These are phyloP conservation scores for Amazona vittata DNA, from an alignment of 2,113 vertebrate genomes.

Conservation along the genomic window DNA sequence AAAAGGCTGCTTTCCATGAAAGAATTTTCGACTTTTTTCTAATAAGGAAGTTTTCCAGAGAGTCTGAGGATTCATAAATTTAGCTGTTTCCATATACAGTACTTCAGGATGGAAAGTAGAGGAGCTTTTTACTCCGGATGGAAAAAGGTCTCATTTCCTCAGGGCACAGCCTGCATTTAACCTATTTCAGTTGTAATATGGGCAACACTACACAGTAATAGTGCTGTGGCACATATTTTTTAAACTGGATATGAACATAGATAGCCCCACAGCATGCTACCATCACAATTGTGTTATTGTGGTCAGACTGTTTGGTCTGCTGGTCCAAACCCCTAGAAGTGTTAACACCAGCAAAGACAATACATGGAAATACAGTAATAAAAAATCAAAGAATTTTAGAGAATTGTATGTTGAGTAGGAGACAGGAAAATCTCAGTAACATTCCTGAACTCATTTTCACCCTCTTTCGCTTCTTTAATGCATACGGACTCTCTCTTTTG, in stretches of 20 bases:
- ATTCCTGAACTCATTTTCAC: conserved; percentile 9
- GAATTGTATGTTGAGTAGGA: neutral
- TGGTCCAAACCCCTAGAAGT: neutral
- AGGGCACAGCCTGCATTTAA: neutral
- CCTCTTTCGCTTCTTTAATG: neutral
- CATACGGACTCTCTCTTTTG: neutral
- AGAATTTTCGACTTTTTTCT: neutral
- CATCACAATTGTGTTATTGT: neutral
- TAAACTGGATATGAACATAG: neutral
- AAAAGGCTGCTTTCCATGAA: neutral
- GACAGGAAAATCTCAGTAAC: neutral
- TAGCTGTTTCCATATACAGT: neutral
- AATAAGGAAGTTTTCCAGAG: neutral
- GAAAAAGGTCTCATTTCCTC: conserved; percentile 14
- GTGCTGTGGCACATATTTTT: neutral
- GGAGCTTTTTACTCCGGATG: neutral
- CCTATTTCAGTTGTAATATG: neutral
- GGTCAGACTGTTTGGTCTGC: neutral
- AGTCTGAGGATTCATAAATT: neutral
- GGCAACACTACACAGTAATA: neutral
- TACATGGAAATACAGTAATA: neutral
- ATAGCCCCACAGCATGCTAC: neutral
- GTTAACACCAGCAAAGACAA: neutral
- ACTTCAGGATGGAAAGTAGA: neutral
- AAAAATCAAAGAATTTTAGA: neutral